Evolutionary conservation across 2,888 invertebrate genomes (phyloP), one percentile per base, ranked within the genome.

Genomic region (Elaeidobius kamerunicus): DNA sequence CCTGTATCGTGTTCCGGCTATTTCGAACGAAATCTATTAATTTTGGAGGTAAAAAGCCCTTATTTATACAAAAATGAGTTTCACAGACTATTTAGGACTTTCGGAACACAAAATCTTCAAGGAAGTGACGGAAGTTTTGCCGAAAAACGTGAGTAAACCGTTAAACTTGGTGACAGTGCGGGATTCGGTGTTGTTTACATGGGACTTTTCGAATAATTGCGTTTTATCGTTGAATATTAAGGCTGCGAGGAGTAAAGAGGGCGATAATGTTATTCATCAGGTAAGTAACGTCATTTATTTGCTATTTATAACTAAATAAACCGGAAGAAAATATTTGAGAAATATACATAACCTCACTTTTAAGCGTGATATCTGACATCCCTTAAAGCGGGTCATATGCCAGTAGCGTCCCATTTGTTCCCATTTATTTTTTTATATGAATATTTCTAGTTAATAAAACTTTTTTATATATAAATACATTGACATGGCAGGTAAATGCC

Each of bases 131-230:
- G 75, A 76, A 34, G 74, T 76, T 62, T 68, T 85, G 20, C 73
- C 76, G 39, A 78, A 79, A 63, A 75, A 73, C 19, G 73, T 72
- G 56, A 76, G 75, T 53, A 83, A 82, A 62, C 78, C 84, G 60
- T 75, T 77, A 54, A 84, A 83, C 71, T 77, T 85, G 60, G 67
- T 85, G 19, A 79, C 80, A 62, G 76, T 84, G 46, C 78, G 79
- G 54, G 84, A 85, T 60, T 82, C 84, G 69, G 78, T 84, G 61
- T 71, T 86, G 49, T 86, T 81, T 65, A 76, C 81, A 61, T 86
- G 86, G 86, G 80, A 83, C 66, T 75, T 78, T 1, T 71, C 76
- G 50, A 82, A 84, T 67, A 80, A 78, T 65, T 83, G 83, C 69
- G 75, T 86, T 55, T 73, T 82, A 62, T 76, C 81, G 53, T 70